Conservation (phyloP, 2,797 vertebrate species). For the Epinephelus coioides region DNA sequence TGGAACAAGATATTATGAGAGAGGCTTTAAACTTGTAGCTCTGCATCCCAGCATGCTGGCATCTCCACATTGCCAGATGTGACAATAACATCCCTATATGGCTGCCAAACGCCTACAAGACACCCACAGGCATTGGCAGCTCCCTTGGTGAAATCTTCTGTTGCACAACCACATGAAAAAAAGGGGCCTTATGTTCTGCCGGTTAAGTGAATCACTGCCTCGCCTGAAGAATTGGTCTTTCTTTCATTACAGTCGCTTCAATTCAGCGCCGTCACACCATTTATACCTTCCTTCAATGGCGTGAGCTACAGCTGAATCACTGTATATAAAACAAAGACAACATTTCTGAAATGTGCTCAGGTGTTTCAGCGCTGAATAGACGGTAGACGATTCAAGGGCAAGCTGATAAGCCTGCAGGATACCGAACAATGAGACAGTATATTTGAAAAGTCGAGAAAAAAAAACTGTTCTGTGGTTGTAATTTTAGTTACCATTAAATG, state of each 20-base stretch:
- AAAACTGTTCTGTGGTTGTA: neutral
- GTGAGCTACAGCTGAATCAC: slow-evolving; percentile 41
- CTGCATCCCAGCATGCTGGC: slow-evolving; percentile 63
- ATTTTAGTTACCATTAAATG: neutral
- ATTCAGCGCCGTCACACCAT: slow-evolving; percentile 50
- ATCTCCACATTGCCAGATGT: slow-evolving; percentile 76
- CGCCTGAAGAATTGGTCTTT: slow-evolving; percentile 61
- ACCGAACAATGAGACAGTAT: slow-evolving; percentile 25
- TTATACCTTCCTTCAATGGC: slow-evolving; percentile 42
- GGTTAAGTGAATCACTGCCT: slow-evolving; percentile 71
- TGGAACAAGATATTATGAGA: slow-evolving; percentile 43
- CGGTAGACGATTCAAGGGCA: slow-evolving; percentile 43
- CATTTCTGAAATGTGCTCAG: slow-evolving; percentile 60
- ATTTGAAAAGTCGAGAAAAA: neutral
- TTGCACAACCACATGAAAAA: slow-evolving; percentile 58
- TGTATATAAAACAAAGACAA: slow-evolving; percentile 53
- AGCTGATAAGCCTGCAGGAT: slow-evolving; percentile 15
- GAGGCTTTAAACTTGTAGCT: slow-evolving; percentile 64
- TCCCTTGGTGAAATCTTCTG: slow-evolving; percentile 65
- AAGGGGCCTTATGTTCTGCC: slow-evolving; percentile 67
- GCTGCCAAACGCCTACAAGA: slow-evolving; percentile 78
- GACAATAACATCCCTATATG: slow-evolving; percentile 72
- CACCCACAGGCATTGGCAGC: slow-evolving; percentile 78
- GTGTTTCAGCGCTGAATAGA: slow-evolving; percentile 53
- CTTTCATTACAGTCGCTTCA: slow-evolving; percentile 53